Base-by-base conservation (phyloP, 2,113 vertebrate genomes). In the Anguilla rostrata region DNA sequence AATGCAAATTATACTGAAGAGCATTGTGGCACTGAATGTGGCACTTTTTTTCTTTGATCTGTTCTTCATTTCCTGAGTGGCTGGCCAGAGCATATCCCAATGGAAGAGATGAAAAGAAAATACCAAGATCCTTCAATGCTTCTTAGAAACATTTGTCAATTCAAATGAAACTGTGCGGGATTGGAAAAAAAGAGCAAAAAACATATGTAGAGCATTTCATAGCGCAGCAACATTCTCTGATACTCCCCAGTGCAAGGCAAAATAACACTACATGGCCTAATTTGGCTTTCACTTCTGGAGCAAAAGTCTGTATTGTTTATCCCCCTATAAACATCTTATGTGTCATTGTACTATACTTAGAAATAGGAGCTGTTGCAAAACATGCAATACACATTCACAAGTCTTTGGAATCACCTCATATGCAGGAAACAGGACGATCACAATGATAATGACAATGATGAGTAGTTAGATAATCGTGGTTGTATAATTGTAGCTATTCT, bases 1-100 rank as follows among this genome's bases (percentile, higher is more conserved):
- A 85, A 85, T 79, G 79, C 84, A 85, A 79, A 81, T 79, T 85
- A 78, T n/a, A n/a, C 15, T 39, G 75, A 75, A 85, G 56, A 85
- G 79, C 41, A 56, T 15, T 49, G 84, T 71, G 43, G 71, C 34
- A 56, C n/a, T 39, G 75, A 85, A 85, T 79, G 79, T 71, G 79
- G 34, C 34, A 34, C 34, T 46, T 39, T 85, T 78, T 75, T 85
- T 29, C 71, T 85, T 43, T 85, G 84, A 85, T 85, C 84, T 56
- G 84, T 29, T 75, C 29, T 78, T 71, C 53, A 39, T 78, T 29
- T 71, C 34, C 79, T 71, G 34, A 46, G 78, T 85, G 46, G 75
- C 75, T 39, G 41, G 71, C 75, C 75, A 85, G 71, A 85, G 78
- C 84, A 14, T 49, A 43, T 85, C 71, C 71, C 49, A 56, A 43